Evolutionary conservation across 1,140 invertebrate genomes (phyloP).

Genomic region (Panonychus citri): DNA sequence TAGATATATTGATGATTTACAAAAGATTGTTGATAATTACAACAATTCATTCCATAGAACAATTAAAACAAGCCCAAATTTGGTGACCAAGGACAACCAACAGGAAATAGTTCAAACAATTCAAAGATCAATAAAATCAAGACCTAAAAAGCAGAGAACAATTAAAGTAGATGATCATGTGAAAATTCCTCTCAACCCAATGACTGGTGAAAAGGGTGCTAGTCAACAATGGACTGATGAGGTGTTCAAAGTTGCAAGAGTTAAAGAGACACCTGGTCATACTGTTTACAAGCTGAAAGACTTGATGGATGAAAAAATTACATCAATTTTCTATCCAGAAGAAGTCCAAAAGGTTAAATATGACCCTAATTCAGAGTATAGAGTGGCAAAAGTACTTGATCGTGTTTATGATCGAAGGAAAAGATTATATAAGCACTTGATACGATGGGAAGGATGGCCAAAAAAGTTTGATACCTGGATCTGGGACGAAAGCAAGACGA

Average conservation of each 20-base stretch:
- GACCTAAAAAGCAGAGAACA: too few species aligned
- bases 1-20: slow-evolving; percentile 22
- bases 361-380: not conserved
- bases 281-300: not conserved
- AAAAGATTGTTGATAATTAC: slow-evolving; percentile 21
- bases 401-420: not conserved
- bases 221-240: not conserved
- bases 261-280: not conserved
- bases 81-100: not conserved
- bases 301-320: not conserved
- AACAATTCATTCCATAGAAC: slow-evolving; percentile 24
- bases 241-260: not conserved
- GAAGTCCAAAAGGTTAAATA: not conserved
- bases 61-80: slow-evolving; percentile 16
- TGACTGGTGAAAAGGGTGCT: not conserved
- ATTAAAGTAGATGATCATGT: too few species aligned
- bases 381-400: not conserved
- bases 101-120: too few species aligned
- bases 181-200: too few species aligned
- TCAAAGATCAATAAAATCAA: too few species aligned
- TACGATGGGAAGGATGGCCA: not conserved
- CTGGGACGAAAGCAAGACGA: not conserved
- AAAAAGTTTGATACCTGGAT: not conserved
- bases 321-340: not conserved
- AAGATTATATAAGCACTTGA: not conserved